Evolutionary conservation across 2,888 invertebrate species (phyloP), one percentile per base, ranked within the genome.

Genomic region (Drosophila neoperkinsi): DNA sequence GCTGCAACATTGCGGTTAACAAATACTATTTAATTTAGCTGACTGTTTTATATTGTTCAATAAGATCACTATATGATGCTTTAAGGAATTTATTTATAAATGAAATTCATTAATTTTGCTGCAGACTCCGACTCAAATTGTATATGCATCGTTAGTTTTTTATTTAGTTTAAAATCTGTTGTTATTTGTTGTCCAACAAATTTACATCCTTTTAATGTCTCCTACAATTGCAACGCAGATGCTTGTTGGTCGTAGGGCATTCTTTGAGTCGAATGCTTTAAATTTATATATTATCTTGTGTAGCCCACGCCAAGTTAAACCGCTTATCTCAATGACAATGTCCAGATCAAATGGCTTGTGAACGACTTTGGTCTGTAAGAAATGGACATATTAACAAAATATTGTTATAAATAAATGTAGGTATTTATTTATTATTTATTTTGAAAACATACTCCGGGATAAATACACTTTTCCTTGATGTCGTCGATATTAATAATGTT

Each of bases 1-100:
- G 96, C 80, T 98, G 98, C 94, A 97, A 97, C 93, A 97, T 98
- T 67, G 96, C 99, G 82, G 98, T 98, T 63, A 96, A 97, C 91
- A 96, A 96, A 77, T 97, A 97, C 91, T 96, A 95, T 92, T 94
- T 96, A 38, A 94, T 96, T 72, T 95, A 94, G 78, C 7, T 25
- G 28, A 11, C 1, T 33, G 13, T 21, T 7, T 3, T 7, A 9
- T 13, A 21, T 4, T 46, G 4, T 25, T 46, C 7, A 46, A 46
- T 7, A 25, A 21, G 3, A 46, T 11, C 21, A 13, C 4, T 13
- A 11, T 21, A 21, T 13, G 43, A 13, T 43, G 43, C 43, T 21
- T 21, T 21, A 13, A 7, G 4, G 7, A 46, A 16, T 25, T 9
- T 9, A 28, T 28, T 28, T 28, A 28, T 4, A 28, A 28, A 28